Base-by-base conservation (phyloP, 2,113 vertebrate genomes). In the Scolopax mira region DNA sequence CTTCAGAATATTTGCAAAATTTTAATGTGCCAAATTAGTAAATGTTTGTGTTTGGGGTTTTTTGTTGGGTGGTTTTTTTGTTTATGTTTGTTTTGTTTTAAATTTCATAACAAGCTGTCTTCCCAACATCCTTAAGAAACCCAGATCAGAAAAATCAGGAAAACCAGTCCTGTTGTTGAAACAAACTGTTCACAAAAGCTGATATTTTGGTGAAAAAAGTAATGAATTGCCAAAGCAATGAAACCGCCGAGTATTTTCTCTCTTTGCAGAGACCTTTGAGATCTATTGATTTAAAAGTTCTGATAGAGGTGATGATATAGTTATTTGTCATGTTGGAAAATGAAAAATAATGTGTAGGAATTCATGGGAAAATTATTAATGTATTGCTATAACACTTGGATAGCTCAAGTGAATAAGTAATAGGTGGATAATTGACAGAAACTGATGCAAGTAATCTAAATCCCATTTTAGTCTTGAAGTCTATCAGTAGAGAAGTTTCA, bases 401-500 rank as follows among this genome's bases (percentile, higher is more conserved):
- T 79, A 79, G 62, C 67, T 88, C 48, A 69, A 75, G 35, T 79
- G 81, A 79, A 65, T 73, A 83, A 75, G 30, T 42, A 75, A 8
- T 65, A 48, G 58, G 35, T 60, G 37, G 33, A 21, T 77, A 90
- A 69, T 28, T 65, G 67, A 18, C 33, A 69, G 66, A 72, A 92
- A 91, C 64, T 48, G 52, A 69, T 85, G 48, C 39, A 85, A 74
- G 58, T 83, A 27, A 65, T 90, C 54, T 90, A 65, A 90, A 77
- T 88, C 15, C 51, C 51, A 35, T 48, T 96, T 33, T 10, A 33
- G 42, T 83, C 64, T 66, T 61, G 49, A 69, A 90, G 44, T 84
- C 39, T 87, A 57, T 71, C 84, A 39, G 35, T 67, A 75, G 66
- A 79, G 35, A 60, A 79, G 27, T 48, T 55, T 73, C 65, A 88